Evolutionary conservation across 1,140 invertebrate genomes (phyloP), one percentile per base, ranked within the genome.

Genomic region (Archivesica marissinica): DNA sequence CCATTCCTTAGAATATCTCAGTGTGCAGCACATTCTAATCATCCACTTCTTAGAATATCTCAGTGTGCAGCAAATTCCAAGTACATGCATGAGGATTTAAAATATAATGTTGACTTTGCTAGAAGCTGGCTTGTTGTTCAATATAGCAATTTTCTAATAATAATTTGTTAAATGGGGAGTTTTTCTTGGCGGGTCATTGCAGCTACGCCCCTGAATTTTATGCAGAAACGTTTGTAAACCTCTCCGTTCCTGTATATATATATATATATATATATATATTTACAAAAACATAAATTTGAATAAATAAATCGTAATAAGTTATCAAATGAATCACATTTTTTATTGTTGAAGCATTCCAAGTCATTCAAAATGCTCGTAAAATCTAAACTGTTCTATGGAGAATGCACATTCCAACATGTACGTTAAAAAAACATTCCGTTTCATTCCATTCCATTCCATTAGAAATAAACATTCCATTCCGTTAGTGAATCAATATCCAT

Each of bases 241-340:
- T 13, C 38, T 35, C 50, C 17, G 50, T n/a, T 52, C 50, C 33
- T 35, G 20, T 64, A 64, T 35, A 64, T 59, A 59, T 20, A 59
- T 59, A 59, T 59, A 59, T 59, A 59, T n/a, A 30, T 20, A 59
- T 28, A 9, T 59, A 59, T 64, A 15, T 64, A 64, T 35, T 35
- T 59, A 64, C 28, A 64, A 64, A 64, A 64, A 64, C 59, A 64
- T 35, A 64, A 35, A 35, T 33, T 35, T 35, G 20, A 64, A 35
- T 35, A 64, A 64, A 35, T 64, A 64, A 64, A 64, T 20, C 59
- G 38, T 64, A 64, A 64, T 64, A 64, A 64, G 59, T 64, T 64
- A 64, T 64, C 33, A 64, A 64, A 72, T 72, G 41, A 72, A 47
- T 72, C 68, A 72, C 68, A 72, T 47, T 72, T 50, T 72, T 47